Evolutionary conservation across 2,888 invertebrate genomes (phyloP), one percentile per base, ranked within the genome.

Genomic region (Platynereis dumerilii): DNA sequence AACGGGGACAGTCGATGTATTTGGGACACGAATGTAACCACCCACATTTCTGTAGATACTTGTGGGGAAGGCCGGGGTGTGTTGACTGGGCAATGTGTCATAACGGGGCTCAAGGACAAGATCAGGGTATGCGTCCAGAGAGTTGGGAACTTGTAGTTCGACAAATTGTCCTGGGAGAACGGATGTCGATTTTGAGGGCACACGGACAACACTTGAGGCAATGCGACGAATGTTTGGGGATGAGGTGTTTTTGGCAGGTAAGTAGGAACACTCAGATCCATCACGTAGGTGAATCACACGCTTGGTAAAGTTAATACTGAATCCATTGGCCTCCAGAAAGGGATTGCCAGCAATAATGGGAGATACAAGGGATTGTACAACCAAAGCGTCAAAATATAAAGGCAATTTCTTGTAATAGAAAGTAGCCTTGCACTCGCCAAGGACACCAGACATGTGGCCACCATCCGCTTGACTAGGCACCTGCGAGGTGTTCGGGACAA

Each of bases 281-380:
- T 55, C 28, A n/a, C 55, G 22, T 7, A 55, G 10, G 22, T 22
- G 22, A 15, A 71, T 62, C 56, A 64, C 55, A 27, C 65, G 65
- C 45, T 65, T 69, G 17, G 69, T 63, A 2, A 70, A 69, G 12
- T 70, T 65, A 22, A 72, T 55, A 10, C 65, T 26, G 39, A 74
- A 64, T 44, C 71, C 74, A 66, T 72, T 74, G 12, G 2, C 12
- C 27, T 58, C 60, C 70, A 74, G 73, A 26, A 72, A 73, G 0
- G 72, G 70, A 12, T 68, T 69, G 1, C 73, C 73, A 0, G 70
- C 70, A 15, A 65, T 27, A 34, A 64, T 42, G 12, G 73, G 71
- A 17, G 58, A 61, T 60, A 72, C 73, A 5, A 70, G 34, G 57
- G 68, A 42, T 26, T 69, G 65, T 2, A 72, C 65, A 3, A 69